phyloP scores from a whole-genome alignment of 2,888 invertebrate genomes.

The Kuschelorhynchus macadamiae region DNA sequence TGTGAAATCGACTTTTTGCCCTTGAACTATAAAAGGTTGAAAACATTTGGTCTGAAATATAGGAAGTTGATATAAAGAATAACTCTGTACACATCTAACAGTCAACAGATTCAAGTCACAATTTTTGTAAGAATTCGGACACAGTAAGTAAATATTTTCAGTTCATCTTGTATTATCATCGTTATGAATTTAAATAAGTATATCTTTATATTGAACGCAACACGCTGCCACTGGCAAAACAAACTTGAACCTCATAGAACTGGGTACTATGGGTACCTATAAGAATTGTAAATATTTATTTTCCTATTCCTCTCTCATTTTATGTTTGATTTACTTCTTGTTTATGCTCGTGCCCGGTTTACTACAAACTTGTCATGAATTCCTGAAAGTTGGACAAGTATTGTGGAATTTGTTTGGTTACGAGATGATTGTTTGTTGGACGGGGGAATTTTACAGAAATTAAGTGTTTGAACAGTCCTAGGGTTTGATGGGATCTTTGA shows the following conservation, averaged over 20 bases:
- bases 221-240: conserved; percentile 4
- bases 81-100: too few species aligned
- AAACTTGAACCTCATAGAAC: not conserved
- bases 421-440: not conserved
- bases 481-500: too few species aligned
- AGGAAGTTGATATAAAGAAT: too few species aligned
- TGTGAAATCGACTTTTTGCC: too few species aligned
- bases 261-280: conserved; percentile 5
- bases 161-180: too few species aligned
- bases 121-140: too few species aligned
- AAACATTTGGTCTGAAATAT: too few species aligned
- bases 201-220: too few species aligned
- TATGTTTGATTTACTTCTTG: conserved; percentile 26
- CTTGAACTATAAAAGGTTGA: too few species aligned
- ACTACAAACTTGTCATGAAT: conserved; percentile 24
- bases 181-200: too few species aligned
- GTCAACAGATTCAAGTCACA: too few species aligned
- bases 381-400: not conserved
- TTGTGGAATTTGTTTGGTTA: not conserved
- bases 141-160: too few species aligned
- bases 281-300: conserved; percentile 30
- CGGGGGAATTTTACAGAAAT: not conserved
- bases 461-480: not conserved
- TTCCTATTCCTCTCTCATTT: conserved; percentile 23
- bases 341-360: conserved; percentile 19